Conservation (phyloP, 2,888 invertebrate genomes). For the Volucella zonaria region DNA sequence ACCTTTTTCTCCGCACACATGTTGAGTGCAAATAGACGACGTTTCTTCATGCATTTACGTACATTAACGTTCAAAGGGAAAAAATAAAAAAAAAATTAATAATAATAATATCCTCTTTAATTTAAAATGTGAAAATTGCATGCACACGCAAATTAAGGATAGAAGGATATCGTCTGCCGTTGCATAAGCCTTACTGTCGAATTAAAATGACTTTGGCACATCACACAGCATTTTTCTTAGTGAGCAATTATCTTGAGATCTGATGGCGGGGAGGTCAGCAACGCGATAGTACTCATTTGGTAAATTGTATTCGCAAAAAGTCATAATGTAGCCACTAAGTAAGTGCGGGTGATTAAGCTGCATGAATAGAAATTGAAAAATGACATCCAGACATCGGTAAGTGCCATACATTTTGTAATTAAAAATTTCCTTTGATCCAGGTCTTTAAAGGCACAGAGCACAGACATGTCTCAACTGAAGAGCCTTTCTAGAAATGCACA, state of each 20-base stretch:
- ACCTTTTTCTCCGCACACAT: constrained; percentile 5
- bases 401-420: constrained; percentile 37
- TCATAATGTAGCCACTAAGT: constrained; percentile 51
- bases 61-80: constrained; percentile 35
- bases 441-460: too few relatives aligned
- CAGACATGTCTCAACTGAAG: too few relatives aligned
- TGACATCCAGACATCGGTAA: constrained; percentile 16
- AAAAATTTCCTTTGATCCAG: constrained; percentile 38
- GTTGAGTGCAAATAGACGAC: background rate
- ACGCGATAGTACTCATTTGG: constrained; percentile 35
- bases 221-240: background rate
- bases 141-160: constrained; percentile 63
- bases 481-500: too few relatives aligned
- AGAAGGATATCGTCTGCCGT: constrained; percentile 38
- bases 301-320: constrained; percentile 34
- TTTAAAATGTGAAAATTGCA: constrained; percentile 69
- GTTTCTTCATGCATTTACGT: background rate
- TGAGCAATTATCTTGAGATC: constrained; percentile 23
- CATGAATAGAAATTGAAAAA: constrained; percentile 52
- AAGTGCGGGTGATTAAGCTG: constrained; percentile 33
- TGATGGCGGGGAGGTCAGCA: constrained; percentile 1
- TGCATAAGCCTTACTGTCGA: background rate
- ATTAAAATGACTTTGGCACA: constrained; percentile 5
- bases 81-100: constrained; percentile 9
- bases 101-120: constrained; percentile 66